These are phyloP conservation scores for Brachyptera risi DNA, from an alignment of 2,888 invertebrate genomes.

Conservation along the genomic window DNA sequence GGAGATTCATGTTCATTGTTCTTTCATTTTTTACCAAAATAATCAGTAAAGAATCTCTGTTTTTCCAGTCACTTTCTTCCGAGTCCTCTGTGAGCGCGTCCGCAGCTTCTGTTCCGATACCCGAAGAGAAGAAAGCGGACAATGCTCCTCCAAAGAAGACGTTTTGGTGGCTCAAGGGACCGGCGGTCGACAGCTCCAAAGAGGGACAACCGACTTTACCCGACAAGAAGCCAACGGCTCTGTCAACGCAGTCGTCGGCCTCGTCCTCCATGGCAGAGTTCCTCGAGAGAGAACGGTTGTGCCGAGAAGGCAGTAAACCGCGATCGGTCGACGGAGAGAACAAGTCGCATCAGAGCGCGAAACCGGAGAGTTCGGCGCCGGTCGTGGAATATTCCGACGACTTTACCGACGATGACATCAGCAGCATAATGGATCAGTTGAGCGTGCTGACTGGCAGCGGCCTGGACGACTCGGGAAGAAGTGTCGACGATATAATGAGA, in stretches of 20 bases:
- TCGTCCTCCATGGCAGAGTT: slow-evolving; percentile 25
- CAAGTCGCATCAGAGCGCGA: no score
- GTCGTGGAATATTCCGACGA: slow-evolving; percentile 2
- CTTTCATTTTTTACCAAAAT: no score
- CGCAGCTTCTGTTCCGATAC: no score
- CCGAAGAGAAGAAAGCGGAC: neutral
- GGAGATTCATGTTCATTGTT: no score
- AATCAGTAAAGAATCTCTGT: no score
- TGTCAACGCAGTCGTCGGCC: slow-evolving; percentile 8
- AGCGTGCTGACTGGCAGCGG: slow-evolving; percentile 24
- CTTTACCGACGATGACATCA: slow-evolving; percentile 25
- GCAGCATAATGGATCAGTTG: slow-evolving; percentile 27
- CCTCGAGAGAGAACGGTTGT: slow-evolving; percentile 22
- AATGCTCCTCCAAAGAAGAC: slow-evolving; percentile 4
- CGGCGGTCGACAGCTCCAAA: neutral
- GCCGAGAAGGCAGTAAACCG: neutral
- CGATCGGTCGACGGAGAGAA: neutral
- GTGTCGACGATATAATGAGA: slow-evolving; percentile 55
- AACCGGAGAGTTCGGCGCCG: neutral
- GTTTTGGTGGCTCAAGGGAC: slow-evolving; percentile 12
- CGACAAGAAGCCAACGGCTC: neutral
- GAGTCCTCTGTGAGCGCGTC: neutral
- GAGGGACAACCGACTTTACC: neutral
- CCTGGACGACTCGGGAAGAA: slow-evolving; percentile 46
- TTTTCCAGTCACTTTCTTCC: neutral